A percentile compares a stretch with the other conserved stretches of the same genome.
Conservation (phyloP, 2,888 invertebrate genomes). For the Campoplex capitator region DNA sequence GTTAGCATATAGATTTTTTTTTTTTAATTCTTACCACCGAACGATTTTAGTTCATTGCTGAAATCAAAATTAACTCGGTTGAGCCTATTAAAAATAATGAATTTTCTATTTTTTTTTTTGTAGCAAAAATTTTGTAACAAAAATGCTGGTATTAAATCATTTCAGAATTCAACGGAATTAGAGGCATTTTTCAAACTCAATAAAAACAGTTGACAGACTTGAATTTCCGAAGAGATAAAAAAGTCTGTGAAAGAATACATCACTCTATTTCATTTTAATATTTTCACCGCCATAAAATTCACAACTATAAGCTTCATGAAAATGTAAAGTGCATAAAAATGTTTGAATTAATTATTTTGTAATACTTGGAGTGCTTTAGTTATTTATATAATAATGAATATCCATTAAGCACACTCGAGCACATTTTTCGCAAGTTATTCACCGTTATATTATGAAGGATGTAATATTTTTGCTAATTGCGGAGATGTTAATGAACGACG, state of each 20-base stretch:
- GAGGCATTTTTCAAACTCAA: not conserved
- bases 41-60: too few species aligned
- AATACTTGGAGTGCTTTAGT: not conserved
- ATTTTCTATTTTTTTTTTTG: too few species aligned
- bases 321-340: not conserved
- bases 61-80: not conserved
- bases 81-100: too few species aligned
- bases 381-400: not conserved
- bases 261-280: not conserved
- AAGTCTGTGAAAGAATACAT: not conserved
- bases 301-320: not conserved
- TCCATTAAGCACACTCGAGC: not conserved
- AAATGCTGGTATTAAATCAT: not conserved
- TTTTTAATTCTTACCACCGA: not conserved
- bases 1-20: not conserved
- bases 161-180: not conserved
- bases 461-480: slow-evolving; percentile 1
- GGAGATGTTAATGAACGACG: slow-evolving; percentile 4
- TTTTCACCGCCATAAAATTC: not conserved
- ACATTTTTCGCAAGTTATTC: not conserved
- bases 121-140: not conserved
- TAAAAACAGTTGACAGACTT: not conserved
- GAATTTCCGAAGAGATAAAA: not conserved
- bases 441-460: slow-evolving; percentile 14
- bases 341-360: not conserved